Evolutionary conservation across 1,140 invertebrate species (phyloP).

Genomic region (Bombus terrestris): DNA sequence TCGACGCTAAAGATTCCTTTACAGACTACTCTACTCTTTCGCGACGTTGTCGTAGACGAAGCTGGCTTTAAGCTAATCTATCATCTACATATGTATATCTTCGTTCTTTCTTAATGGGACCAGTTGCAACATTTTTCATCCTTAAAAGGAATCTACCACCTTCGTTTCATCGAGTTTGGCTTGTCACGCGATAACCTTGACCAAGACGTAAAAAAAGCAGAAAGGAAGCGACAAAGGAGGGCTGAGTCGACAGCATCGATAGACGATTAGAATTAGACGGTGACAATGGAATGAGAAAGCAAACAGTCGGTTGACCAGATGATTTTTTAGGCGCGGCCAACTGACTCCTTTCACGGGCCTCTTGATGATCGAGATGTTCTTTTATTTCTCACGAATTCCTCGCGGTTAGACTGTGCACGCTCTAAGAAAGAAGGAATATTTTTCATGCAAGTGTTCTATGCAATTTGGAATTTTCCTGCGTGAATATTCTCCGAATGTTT

Average conservation of each 20-base stretch:
- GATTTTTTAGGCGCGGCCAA: slow-evolving; percentile 46
- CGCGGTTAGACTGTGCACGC: no score
- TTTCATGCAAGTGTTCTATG: no score
- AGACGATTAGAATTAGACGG: slow-evolving; percentile 54
- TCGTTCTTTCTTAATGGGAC: not conserved
- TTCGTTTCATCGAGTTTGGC: not conserved
- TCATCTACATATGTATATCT: not conserved
- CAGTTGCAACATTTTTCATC: not conserved
- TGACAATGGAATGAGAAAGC: not conserved
- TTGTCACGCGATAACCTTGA: slow-evolving; percentile 44
- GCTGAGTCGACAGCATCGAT: slow-evolving; percentile 40
- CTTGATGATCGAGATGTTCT: not conserved
- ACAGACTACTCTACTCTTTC: no score
- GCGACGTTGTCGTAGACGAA: no score
- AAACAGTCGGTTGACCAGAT: not conserved
- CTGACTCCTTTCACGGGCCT: slow-evolving; percentile 24
- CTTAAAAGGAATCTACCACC: slow-evolving; percentile 9
- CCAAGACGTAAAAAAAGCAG: not conserved
- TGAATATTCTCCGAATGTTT: no score
- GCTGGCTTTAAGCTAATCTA: no score
- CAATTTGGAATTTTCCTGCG: no score
- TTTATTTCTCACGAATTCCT: not conserved
- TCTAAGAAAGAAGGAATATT: no score
- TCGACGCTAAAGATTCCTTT: no score
- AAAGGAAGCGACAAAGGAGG: not conserved